Percentiles rank a stretch among this genome's conserved stretches.
phyloP scores from a whole-genome alignment of 1,140 invertebrate genomes.

The Aethina tumida region DNA sequence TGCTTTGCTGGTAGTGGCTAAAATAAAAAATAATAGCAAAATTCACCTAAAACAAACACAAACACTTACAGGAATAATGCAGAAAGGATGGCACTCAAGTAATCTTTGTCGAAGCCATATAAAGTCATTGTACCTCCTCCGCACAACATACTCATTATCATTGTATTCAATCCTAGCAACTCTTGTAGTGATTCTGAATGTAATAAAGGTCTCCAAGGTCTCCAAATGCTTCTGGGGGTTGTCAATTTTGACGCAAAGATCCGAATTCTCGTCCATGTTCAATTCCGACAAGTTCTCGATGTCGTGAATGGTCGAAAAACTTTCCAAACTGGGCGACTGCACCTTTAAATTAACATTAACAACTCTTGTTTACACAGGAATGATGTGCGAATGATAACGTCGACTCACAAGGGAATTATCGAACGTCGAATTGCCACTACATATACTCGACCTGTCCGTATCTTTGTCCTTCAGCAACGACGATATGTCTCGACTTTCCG shows the following conservation, averaged over 20 bases:
- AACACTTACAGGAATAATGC: slow-evolving; percentile 54
- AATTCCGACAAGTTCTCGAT: slow-evolving; percentile 45
- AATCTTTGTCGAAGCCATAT: slow-evolving; percentile 59
- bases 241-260: slow-evolving; percentile 60
- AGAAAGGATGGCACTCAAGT: slow-evolving; percentile 54
- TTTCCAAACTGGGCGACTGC: slow-evolving; percentile 50
- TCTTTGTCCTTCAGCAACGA: slow-evolving; percentile 26
- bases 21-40: slow-evolving; percentile 10
- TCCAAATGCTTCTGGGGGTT: slow-evolving; percentile 71
- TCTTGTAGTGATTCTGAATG: slow-evolving; percentile 59
- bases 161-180: slow-evolving; percentile 57
- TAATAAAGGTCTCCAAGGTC: slow-evolving; percentile 65
- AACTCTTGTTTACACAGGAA: slow-evolving; percentile 9
- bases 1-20: slow-evolving; percentile 69
- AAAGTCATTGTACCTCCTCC: slow-evolving; percentile 68
- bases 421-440: slow-evolving; percentile 25
- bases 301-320: slow-evolving; percentile 50
- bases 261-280: slow-evolving; percentile 43
- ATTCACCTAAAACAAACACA: not conserved
- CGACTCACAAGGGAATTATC: slow-evolving; percentile 30
- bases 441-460: slow-evolving; percentile 24
- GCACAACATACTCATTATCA: slow-evolving; percentile 55
- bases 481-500: slow-evolving; percentile 30
- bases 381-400: slow-evolving; percentile 5
- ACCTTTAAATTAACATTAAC: slow-evolving; percentile 28